A percentile compares a stretch with the other conserved stretches of the same genome.
Conservation (phyloP, 2,113 vertebrate genomes). For the Natator depressus region DNA sequence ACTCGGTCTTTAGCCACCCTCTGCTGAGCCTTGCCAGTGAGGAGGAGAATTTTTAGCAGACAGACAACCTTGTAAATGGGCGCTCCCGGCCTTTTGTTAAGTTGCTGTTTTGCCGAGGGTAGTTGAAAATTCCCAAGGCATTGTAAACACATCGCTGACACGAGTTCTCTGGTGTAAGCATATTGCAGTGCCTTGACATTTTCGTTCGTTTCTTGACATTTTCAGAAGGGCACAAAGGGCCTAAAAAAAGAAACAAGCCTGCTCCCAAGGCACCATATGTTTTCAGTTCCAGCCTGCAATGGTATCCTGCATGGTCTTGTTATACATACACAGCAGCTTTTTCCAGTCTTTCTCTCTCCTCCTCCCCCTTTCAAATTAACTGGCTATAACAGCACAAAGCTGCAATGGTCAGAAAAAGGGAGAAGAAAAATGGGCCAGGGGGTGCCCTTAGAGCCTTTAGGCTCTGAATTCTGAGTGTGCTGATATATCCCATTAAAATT, state of each 20-base stretch:
- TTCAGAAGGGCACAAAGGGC: conserved; percentile 76
- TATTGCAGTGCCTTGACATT: conserved; percentile 78
- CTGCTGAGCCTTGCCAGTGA: neutral
- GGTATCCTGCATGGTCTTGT: conserved; percentile 55
- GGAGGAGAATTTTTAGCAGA: conserved; percentile 5
- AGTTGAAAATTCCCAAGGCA: conserved; percentile 58
- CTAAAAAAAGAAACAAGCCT: conserved; percentile 69
- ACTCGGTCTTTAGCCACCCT: neutral
- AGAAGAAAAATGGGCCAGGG: neutral
- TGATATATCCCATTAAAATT: conserved; percentile 14
- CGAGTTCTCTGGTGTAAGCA: conserved; percentile 61
- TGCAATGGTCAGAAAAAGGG: neutral
- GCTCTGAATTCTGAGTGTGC: neutral
- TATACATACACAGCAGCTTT: conserved; percentile 49
- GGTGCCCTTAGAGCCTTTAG: neutral
- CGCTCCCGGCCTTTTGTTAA: neutral
- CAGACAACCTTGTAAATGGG: neutral
- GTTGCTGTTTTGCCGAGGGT: neutral
- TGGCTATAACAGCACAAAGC: neutral
- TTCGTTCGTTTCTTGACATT: conserved; percentile 78
- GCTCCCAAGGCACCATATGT: conserved; percentile 74
- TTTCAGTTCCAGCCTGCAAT: conserved; percentile 70
- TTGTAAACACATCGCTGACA: conserved; percentile 61
- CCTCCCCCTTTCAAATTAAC: neutral
- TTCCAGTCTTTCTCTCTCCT: conserved; percentile 41